Evolutionary conservation across 2,888 invertebrate species (phyloP).

Genomic region (Lampropteryx suffumata): DNA sequence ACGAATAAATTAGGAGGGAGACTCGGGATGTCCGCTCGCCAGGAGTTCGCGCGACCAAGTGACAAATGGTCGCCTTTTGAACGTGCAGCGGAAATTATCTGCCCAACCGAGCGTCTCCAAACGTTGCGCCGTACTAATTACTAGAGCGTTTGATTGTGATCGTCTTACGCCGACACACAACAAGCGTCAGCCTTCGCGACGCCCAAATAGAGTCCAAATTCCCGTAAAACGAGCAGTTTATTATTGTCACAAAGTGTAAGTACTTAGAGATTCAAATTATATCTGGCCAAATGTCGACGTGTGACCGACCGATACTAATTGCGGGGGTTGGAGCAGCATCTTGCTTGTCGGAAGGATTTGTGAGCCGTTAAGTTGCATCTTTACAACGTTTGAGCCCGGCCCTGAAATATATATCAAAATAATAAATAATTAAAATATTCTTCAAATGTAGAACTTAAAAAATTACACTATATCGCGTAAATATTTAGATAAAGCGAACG

Average conservation of each 20-base stretch:
- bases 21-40: conserved; percentile 69
- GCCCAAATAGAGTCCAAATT: conserved; percentile 46
- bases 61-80: conserved; percentile 81
- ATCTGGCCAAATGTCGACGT: conserved; percentile 75
- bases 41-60: conserved; percentile 74
- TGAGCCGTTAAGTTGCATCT: conserved; percentile 66
- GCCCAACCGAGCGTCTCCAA: conserved; percentile 76
- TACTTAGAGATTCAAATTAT: conserved; percentile 81
- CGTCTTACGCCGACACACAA: conserved; percentile 42
- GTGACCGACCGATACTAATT: conserved; percentile 82
- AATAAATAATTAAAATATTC: conserved; percentile 37
- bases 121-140: conserved; percentile 77
- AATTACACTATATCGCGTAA: not conserved
- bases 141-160: conserved; percentile 80
- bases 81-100: conserved; percentile 80
- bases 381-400: conserved; percentile 59
- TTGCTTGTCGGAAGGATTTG: conserved; percentile 62
- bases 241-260: conserved; percentile 77
- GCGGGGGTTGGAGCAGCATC: conserved; percentile 63
- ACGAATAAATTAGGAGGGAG: conserved; percentile 79
- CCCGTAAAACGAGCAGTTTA: conserved; percentile 42
- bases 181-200: conserved; percentile 49
- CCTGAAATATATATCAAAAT: conserved; percentile 64
- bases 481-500: conserved; percentile 30
- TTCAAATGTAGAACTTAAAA: not conserved